phyloP scores from a whole-genome alignment of 2,113 vertebrate genomes.

The Thinocorus orbignyianus region DNA sequence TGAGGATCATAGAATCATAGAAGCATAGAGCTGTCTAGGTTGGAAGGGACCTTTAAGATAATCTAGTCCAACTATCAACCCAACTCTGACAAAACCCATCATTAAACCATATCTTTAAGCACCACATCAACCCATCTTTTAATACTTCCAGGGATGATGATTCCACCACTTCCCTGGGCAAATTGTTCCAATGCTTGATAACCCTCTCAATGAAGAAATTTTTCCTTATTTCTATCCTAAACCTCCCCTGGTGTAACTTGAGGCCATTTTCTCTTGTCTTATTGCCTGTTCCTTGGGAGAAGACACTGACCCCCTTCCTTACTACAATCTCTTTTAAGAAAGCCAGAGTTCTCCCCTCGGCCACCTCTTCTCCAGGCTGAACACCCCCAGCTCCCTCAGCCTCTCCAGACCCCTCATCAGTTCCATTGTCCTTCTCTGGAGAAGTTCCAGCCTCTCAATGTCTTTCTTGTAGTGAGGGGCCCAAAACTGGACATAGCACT shows the following conservation, averaged over 20 bases:
- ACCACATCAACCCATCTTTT: neutral
- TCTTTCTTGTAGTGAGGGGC: neutral
- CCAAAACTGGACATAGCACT: neutral
- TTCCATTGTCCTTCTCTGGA: neutral
- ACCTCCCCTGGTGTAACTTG: neutral
- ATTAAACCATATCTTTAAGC: neutral
- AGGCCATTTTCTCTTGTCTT: neutral
- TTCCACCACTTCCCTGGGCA: neutral
- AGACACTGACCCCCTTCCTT: neutral
- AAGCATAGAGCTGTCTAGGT: neutral
- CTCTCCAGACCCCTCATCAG: neutral
- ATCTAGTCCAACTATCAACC: neutral
- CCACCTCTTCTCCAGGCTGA: neutral
- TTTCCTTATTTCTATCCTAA: neutral
- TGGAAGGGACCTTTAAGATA: neutral
- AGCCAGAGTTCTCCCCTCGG: neutral
- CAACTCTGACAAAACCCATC: neutral
- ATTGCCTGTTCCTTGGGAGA: neutral
- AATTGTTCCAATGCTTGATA: neutral
- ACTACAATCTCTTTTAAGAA: neutral
- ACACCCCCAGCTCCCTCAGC: neutral
- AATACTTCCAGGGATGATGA: neutral
- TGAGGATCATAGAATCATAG: neutral
- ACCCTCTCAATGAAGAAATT: neutral
- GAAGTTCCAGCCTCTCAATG: neutral